A percentile compares a stretch with the other conserved stretches of the same genome.
Evolutionary conservation across 30 jellyfish, hydroid and myxozoan species (phyloP).

Genomic region (Sanderia malayensis): DNA sequence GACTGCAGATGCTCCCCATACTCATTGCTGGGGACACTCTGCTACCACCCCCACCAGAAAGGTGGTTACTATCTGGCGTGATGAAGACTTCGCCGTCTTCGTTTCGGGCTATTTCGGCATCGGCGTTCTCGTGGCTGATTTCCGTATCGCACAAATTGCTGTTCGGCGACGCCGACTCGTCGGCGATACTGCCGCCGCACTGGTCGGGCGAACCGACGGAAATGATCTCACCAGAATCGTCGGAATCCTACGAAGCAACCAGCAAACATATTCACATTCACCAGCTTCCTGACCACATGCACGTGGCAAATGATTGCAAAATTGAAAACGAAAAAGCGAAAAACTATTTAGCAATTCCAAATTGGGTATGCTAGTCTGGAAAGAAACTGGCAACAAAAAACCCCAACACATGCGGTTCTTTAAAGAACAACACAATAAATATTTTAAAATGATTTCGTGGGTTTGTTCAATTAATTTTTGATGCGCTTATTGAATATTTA

Average conservation of each 20-base stretch:
- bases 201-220: conserved; percentile 63
- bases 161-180: conserved; percentile 66
- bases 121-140: conserved; percentile 24
- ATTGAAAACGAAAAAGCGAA: too few species aligned
- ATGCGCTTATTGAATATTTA: too few species aligned
- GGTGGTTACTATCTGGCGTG: conserved; percentile 19
- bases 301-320: too few species aligned
- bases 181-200: conserved; percentile 61
- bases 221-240: conserved; percentile 57
- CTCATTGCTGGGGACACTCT: conserved; percentile 52
- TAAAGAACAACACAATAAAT: too few species aligned
- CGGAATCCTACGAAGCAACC: conserved; percentile 48
- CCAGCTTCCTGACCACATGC: too few species aligned
- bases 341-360: too few species aligned
- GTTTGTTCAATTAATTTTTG: too few species aligned
- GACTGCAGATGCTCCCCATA: conserved; percentile 29
- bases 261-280: background rate
- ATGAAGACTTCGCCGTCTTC: conserved; percentile 51
- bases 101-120: conserved; percentile 30
- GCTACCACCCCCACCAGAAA: conserved; percentile 8
- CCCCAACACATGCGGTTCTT: too few species aligned
- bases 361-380: too few species aligned
- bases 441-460: too few species aligned
- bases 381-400: too few species aligned
- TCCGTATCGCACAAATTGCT: conserved; percentile 53